Evolutionary conservation across 2,888 invertebrate species (phyloP).

Genomic region (Electrophaes corylata): DNA sequence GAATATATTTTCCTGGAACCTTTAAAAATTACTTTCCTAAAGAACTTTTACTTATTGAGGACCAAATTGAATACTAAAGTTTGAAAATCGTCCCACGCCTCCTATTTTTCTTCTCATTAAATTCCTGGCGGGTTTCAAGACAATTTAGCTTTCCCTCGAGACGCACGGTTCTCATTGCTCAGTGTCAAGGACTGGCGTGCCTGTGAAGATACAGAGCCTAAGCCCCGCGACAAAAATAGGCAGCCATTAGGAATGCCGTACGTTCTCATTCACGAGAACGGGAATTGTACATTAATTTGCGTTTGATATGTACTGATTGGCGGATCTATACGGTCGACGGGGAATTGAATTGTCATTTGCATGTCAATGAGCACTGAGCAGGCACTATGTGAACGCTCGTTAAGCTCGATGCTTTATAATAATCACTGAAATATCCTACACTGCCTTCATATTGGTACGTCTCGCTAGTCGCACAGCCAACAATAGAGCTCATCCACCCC

Average conservation of each 20-base stretch:
- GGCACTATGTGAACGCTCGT: slow-evolving; percentile 25
- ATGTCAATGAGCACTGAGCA: slow-evolving; percentile 22
- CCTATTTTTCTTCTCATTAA: slow-evolving; percentile 43
- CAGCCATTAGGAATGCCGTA: slow-evolving; percentile 12
- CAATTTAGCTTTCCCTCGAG: slow-evolving; percentile 41
- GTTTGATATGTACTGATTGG: slow-evolving; percentile 22
- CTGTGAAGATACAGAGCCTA: slow-evolving; percentile 23
- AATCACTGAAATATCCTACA: slow-evolving; percentile 33
- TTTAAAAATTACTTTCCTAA: neutral
- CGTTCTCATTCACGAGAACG: slow-evolving; percentile 16
- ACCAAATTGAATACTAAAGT: slow-evolving; percentile 32
- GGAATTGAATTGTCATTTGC: slow-evolving; percentile 24
- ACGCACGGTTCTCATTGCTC: slow-evolving; percentile 37
- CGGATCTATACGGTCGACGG: slow-evolving; percentile 18
- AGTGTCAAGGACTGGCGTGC: slow-evolving; percentile 33
- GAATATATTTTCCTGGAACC: neutral
- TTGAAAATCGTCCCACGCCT: slow-evolving; percentile 34
- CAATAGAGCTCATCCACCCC: slow-evolving; percentile 73
- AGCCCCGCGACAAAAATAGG: slow-evolving; percentile 19
- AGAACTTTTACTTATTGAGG: slow-evolving; percentile 7
- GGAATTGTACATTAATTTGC: slow-evolving; percentile 16
- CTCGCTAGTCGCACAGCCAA: slow-evolving; percentile 52
- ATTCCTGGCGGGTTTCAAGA: slow-evolving; percentile 40
- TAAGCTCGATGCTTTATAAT: slow-evolving; percentile 29
- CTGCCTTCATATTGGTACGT: slow-evolving; percentile 39